These are phyloP conservation scores for Dicrurus megarhynchus DNA, from an alignment of 2,113 vertebrate species.

Conservation along the genomic window DNA sequence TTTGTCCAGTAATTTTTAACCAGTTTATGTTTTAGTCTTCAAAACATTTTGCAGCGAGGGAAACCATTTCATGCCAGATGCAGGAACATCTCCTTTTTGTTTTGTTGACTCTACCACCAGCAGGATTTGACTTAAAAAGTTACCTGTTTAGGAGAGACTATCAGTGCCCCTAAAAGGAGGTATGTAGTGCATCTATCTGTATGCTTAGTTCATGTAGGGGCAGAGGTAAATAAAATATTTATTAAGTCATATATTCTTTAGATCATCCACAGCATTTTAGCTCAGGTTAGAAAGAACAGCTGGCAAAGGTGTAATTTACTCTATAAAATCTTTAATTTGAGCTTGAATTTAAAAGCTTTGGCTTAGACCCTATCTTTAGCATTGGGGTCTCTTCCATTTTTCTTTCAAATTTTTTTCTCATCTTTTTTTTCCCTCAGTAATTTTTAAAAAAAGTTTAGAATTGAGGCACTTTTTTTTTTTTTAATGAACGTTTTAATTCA, in stretches of 20 bases:
- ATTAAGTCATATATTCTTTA: not conserved
- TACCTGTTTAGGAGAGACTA: not conserved
- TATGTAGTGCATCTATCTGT: not conserved
- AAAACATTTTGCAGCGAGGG: not conserved
- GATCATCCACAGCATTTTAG: not conserved
- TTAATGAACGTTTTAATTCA: not conserved
- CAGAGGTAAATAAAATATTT: not conserved
- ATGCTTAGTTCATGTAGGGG: not conserved
- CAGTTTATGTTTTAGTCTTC: not conserved
- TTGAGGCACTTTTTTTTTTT: not conserved
- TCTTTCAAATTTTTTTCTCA: not conserved
- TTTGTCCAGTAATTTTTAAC: not conserved
- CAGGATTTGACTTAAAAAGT: not conserved
- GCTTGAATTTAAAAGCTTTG: not conserved
- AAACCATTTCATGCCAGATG: not conserved
- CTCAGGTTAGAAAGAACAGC: not conserved
- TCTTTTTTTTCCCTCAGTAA: accelerated
- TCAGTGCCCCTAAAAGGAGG: not conserved
- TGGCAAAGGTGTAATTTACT: not conserved
- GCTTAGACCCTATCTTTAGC: not conserved
- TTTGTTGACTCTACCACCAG: not conserved
- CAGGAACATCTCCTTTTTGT: not conserved
- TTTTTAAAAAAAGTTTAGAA: not conserved
- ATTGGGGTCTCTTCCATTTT: not conserved
- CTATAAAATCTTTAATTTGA: not conserved